These are phyloP conservation scores for Lutra lutra DNA, from an alignment of 2,797 vertebrate species.

Conservation along the genomic window DNA sequence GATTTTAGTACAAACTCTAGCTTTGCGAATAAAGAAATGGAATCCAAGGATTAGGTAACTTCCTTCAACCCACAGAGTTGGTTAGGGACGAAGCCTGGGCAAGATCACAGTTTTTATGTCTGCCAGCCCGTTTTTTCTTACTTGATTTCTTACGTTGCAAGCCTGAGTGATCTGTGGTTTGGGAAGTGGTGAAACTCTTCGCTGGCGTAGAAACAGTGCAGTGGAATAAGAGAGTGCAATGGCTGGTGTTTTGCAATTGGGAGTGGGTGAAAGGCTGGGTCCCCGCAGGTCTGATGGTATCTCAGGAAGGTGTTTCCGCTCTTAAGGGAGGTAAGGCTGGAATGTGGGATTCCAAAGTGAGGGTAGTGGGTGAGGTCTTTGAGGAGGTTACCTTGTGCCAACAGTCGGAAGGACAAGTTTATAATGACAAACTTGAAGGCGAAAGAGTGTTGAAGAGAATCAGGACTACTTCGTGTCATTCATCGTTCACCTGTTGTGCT, in stretches of 20 bases:
- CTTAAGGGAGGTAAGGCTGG: not conserved
- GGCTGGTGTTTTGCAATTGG: not conserved
- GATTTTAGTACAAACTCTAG: not conserved
- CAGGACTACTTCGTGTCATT: not conserved
- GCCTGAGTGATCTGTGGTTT: not conserved
- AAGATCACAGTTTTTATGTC: not conserved
- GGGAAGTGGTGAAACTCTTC: not conserved
- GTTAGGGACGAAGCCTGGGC: not conserved
- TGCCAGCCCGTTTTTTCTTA: not conserved
- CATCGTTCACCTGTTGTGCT: fast-evolving
- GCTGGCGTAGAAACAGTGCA: not conserved
- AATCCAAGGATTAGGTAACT: not conserved
- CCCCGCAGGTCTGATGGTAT: not conserved
- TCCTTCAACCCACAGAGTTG: not conserved
- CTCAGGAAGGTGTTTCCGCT: not conserved
- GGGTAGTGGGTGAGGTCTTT: not conserved
- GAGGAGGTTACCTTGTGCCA: not conserved
- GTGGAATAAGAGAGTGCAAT: not conserved
- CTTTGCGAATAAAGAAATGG: not conserved
- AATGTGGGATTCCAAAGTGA: not conserved
- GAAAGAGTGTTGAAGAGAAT: not conserved
- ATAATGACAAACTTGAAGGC: not conserved
- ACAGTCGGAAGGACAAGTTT: not conserved
- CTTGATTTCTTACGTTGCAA: not conserved
- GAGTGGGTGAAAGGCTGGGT: fast-evolving